Percentiles rank a stretch among this genome's conserved stretches.
Conservation (phyloP, 1,140 invertebrate genomes). For the Lepeophtheirus salmonis region DNA sequence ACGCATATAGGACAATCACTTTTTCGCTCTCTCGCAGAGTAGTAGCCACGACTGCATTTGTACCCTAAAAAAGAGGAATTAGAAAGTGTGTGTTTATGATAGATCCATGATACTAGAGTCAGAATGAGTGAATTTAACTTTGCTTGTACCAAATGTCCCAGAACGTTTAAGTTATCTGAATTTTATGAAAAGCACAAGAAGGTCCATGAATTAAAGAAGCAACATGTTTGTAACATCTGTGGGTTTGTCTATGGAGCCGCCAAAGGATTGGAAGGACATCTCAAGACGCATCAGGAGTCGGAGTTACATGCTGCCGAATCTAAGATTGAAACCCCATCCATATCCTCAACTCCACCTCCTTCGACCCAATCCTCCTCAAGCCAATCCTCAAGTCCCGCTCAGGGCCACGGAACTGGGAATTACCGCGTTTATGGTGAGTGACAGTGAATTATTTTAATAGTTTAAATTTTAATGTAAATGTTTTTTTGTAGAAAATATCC, state of each 20-base stretch:
- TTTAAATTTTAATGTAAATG: not conserved
- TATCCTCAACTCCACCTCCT: not conserved
- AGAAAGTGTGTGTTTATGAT: not conserved
- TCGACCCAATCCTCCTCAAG: too few species aligned
- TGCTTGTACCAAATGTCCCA: conserved; percentile 12
- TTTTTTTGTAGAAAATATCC: conserved; percentile 6
- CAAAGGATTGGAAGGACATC: conserved; percentile 16
- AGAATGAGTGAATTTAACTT: conserved; percentile 8
- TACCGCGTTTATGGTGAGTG: not conserved
- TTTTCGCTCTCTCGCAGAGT: not conserved
- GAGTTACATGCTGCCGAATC: not conserved
- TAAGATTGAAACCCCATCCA: not conserved
- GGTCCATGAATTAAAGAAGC: conserved; percentile 16
- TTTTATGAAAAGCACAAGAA: conserved; percentile 18
- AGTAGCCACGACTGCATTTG: not conserved
- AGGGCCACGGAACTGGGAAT: not conserved
- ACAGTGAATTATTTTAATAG: not conserved
- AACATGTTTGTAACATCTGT: conserved; percentile 11
- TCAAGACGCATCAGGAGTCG: conserved; percentile 9
- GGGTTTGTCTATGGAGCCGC: conserved; percentile 18
- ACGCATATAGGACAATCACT: not conserved
- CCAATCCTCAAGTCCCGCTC: too few species aligned
- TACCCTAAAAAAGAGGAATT: not conserved
- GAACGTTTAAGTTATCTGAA: conserved; percentile 16
- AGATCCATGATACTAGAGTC: too few species aligned